phyloP scores from a whole-genome alignment of 2,888 invertebrate species.

The Trissoscelio sp. region DNA sequence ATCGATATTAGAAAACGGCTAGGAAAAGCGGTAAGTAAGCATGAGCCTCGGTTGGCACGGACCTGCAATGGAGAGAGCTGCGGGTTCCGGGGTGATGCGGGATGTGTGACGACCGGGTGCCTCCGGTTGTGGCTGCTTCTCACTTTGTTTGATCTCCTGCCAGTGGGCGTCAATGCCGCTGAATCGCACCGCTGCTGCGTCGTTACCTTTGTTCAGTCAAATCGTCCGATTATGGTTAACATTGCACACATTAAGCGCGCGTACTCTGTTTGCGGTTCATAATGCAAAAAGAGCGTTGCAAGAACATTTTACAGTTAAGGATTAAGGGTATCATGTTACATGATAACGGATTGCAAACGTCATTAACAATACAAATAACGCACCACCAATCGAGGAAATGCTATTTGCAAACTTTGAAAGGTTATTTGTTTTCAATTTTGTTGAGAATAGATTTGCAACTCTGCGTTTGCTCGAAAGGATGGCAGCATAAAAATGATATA shows the following conservation, averaged over 20 bases:
- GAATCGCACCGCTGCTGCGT: slow-evolving; percentile 80
- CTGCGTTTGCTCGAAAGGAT: slow-evolving; percentile 9
- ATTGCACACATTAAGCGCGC: slow-evolving; percentile 43
- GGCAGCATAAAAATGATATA: not conserved
- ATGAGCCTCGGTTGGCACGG: slow-evolving; percentile 71
- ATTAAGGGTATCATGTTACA: not conserved
- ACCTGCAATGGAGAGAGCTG: slow-evolving; percentile 90
- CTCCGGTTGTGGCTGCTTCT: slow-evolving; percentile 84
- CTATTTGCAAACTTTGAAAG: slow-evolving; percentile 1
- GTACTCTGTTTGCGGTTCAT: slow-evolving; percentile 30
- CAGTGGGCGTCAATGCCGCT: slow-evolving; percentile 76
- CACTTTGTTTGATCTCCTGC: slow-evolving; percentile 84
- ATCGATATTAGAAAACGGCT: slow-evolving; percentile 59
- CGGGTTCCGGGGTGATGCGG: slow-evolving; percentile 86
- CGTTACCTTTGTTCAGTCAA: slow-evolving; percentile 77
- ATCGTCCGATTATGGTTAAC: slow-evolving; percentile 64
- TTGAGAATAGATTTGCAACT: slow-evolving; percentile 5
- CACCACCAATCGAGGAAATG: slow-evolving; percentile 19
- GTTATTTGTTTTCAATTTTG: not conserved
- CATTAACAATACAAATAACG: slow-evolving; percentile 24
- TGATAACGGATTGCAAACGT: slow-evolving; percentile 13
- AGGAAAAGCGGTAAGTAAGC: slow-evolving; percentile 66
- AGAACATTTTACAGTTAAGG: slow-evolving; percentile 5
- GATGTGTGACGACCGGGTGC: slow-evolving; percentile 79
- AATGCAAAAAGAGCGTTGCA: slow-evolving; percentile 13